Evolutionary conservation across 2,888 invertebrate genomes (phyloP), one percentile per base, ranked within the genome.

Genomic region (Tiliacea aurago): DNA sequence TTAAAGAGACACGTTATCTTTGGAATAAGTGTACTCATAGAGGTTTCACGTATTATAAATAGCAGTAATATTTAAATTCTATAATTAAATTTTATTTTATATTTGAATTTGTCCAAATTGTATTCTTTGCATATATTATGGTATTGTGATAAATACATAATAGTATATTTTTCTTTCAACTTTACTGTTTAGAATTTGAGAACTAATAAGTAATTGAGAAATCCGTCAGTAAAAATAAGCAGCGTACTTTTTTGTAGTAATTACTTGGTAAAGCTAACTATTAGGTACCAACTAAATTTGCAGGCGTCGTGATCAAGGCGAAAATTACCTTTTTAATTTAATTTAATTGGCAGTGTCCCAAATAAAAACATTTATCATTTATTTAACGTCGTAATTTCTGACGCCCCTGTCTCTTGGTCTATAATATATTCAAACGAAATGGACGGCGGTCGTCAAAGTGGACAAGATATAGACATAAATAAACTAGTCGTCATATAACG

Each of bases 391-490:
- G 66, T 70, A 53, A 76, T 59, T 75, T 71, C 45, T 61, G 63
- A 70, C 56, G 72, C 65, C 69, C 61, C 74, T 75, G 73, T 73
- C 83, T 84, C 85, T 84, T 49, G 37, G 73, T 3, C 83, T 77
- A 85, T 88, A 85, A 88, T 86, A 87, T 81, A 86, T 86, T 87
- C 83, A 83, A 80, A 81, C 78, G 65, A 79, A 80, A 84, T 87
- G 80, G 85, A 86, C 87, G 85, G 89, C 88, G 85, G 90, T 90
- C 86, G 87, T 86, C 87, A 89, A 88, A 89, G 78, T 80, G 63
- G 80, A 87, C 86, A 86, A 28, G 85, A 86, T 87, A 81, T 74
- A 86, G 83, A 86, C 79, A 85, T 86, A 84, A 90, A 85, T 86
- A 84, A 90, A 89, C 87, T 86, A 86, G 89, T 84, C 83, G 85